phyloP scores from a whole-genome alignment of 2,113 vertebrate genomes.

The Eolophus roseicapilla region DNA sequence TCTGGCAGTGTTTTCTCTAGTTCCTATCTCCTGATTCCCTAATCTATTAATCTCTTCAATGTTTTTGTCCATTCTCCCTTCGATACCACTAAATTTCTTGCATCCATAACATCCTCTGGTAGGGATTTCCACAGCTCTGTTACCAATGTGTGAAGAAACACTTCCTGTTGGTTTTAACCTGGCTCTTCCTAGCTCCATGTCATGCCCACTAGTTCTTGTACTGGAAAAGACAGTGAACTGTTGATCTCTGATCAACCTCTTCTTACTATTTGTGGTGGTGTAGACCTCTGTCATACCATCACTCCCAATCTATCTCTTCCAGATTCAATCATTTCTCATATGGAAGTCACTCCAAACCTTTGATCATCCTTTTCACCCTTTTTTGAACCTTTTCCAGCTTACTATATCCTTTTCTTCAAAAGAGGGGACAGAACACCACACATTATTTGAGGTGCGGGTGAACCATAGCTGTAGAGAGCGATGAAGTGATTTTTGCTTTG shows the following conservation, averaged over 20 bases:
- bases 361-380: not conserved
- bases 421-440: not conserved
- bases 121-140: not conserved
- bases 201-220: not conserved
- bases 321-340: not conserved
- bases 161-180: not conserved
- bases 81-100: not conserved
- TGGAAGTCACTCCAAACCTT: not conserved
- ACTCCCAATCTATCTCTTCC: not conserved
- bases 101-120: not conserved
- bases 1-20: not conserved
- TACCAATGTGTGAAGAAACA: not conserved
- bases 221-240: not conserved
- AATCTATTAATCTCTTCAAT: not conserved
- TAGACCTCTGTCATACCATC: not conserved
- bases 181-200: not conserved
- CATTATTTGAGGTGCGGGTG: not conserved
- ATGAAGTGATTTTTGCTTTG: not conserved
- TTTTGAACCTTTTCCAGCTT: not conserved
- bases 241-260: not conserved
- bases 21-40: not conserved
- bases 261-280: not conserved
- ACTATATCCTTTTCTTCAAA: not conserved
- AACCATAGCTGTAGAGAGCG: not conserved
- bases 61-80: not conserved